These are phyloP conservation scores for Sylvilagus bachmani DNA, from an alignment of 2,113 vertebrate genomes.

Conservation along the genomic window DNA sequence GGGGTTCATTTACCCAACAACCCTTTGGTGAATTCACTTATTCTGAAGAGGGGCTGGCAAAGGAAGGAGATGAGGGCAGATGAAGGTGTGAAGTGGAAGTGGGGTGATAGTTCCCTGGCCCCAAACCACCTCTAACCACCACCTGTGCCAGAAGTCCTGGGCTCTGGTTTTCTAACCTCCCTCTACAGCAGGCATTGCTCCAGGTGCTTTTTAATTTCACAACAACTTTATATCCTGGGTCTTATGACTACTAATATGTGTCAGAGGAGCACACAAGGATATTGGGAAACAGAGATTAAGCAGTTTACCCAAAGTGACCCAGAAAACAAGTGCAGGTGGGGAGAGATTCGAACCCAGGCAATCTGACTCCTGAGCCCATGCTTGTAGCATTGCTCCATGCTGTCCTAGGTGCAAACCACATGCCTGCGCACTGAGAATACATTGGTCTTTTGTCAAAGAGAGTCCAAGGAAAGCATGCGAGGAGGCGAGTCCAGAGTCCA, in stretches of 20 bases:
- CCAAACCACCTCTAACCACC: neutral
- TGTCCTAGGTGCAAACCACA: neutral
- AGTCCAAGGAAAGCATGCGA: neutral
- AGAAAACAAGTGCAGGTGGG: neutral
- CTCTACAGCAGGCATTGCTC: neutral
- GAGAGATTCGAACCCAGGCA: neutral
- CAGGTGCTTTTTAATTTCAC: neutral
- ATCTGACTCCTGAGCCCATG: neutral
- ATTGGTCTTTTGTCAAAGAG: neutral
- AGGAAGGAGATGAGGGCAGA: neutral
- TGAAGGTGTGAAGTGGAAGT: neutral
- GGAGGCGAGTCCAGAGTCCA: neutral
- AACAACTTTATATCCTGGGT: neutral
- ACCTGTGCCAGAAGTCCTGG: neutral
- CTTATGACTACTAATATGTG: neutral
- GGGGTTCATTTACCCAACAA: neutral
- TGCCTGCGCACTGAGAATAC: neutral
- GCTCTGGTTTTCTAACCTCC: neutral
- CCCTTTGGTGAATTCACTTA: neutral
- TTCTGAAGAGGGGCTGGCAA: slow-evolving; percentile 11
- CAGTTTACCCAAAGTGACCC: neutral
- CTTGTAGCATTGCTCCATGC: neutral
- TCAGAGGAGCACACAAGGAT: neutral
- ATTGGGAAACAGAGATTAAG: neutral
- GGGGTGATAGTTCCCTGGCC: accelerated